A percentile compares a stretch with the other conserved stretches of the same genome.
These are phyloP conservation scores for Drosophila lacteicornis DNA, from an alignment of 1,140 invertebrate species.

Conservation along the genomic window DNA sequence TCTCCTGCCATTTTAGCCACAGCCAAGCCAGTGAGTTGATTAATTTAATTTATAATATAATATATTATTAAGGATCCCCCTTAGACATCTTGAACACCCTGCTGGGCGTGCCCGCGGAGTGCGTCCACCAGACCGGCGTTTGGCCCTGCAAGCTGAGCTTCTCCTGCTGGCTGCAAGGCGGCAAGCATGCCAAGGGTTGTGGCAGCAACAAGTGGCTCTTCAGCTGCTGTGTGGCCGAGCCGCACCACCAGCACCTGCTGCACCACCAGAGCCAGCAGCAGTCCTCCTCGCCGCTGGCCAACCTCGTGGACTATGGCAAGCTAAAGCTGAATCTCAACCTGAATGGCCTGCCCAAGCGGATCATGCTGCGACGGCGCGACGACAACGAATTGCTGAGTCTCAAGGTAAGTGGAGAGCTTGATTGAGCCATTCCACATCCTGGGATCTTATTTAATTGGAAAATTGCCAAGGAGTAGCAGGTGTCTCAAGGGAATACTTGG, in stretches of 20 bases:
- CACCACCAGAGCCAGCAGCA: constrained; percentile 85
- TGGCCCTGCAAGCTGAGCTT: constrained; percentile 89
- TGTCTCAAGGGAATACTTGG: neutral
- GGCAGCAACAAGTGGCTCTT: constrained; percentile 88
- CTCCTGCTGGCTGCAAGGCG: constrained; percentile 90
- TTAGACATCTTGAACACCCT: constrained; percentile 86
- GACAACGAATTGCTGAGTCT: constrained; percentile 71
- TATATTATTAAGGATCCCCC: too few species aligned
- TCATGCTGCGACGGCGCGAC: constrained; percentile 75
- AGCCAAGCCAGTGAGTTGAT: constrained; percentile 64
- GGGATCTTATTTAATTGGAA: constrained; percentile 1
- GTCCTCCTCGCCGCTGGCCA: constrained; percentile 58
- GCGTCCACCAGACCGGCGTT: constrained; percentile 86
- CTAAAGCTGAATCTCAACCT: constrained; percentile 58
- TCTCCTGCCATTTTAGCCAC: constrained; percentile 33
- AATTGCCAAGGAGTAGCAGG: neutral
- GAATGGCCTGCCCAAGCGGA: constrained; percentile 68
- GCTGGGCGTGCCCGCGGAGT: constrained; percentile 87
- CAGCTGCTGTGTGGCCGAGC: constrained; percentile 87
- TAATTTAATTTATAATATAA: too few species aligned
- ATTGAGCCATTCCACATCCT: constrained; percentile 20
- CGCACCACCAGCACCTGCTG: constrained; percentile 85
- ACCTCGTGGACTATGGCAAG: constrained; percentile 73
- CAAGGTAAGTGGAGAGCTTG: constrained; percentile 54
- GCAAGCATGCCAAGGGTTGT: constrained; percentile 87